Conservation (phyloP, 2,797 vertebrate genomes). For the Malurus splendens region DNA sequence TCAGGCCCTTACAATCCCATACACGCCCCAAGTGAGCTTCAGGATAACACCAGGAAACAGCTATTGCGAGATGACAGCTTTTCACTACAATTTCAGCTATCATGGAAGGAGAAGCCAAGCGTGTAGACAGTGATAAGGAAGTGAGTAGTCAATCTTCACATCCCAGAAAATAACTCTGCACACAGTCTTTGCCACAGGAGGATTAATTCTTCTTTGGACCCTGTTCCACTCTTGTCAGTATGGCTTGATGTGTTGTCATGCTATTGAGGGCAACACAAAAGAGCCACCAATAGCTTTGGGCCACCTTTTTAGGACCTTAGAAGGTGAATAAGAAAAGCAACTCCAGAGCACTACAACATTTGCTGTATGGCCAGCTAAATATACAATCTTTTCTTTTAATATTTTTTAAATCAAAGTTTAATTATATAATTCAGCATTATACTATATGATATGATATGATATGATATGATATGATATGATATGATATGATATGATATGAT, state of each 20-base stretch:
- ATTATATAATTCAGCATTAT: neutral
- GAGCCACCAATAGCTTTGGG: neutral
- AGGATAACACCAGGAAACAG: neutral
- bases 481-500: neutral
- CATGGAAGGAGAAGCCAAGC: neutral
- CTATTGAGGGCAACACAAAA: neutral
- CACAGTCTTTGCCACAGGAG: neutral
- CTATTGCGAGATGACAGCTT: neutral
- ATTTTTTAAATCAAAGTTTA: neutral
- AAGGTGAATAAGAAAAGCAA: neutral
- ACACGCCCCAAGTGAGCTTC: neutral
- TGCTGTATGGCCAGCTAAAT: neutral
- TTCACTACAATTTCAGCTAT: neutral
- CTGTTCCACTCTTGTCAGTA: neutral
- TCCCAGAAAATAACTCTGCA: neutral
- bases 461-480: neutral
- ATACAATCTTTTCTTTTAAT: fast-evolving
- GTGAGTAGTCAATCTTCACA: neutral
- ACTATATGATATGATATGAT: neutral
- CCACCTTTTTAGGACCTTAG: neutral
- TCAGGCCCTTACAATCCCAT: neutral
- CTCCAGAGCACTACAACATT: neutral
- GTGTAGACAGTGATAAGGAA: neutral
- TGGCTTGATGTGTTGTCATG: neutral
- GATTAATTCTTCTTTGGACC: neutral